Base-by-base conservation (phyloP, 2,888 invertebrate species). In the Sisyra nigra region DNA sequence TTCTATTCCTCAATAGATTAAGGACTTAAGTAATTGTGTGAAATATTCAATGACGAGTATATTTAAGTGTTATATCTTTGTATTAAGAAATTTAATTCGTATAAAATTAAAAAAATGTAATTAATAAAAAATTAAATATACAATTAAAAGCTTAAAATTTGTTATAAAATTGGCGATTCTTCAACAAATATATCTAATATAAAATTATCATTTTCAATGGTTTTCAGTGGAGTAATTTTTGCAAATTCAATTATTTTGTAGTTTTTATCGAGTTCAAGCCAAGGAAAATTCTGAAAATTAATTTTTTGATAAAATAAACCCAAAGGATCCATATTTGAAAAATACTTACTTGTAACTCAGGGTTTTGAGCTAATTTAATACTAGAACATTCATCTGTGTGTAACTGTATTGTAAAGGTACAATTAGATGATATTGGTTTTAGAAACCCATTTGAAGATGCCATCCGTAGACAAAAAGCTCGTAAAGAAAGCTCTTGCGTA, bases 351-450 rank as follows among this genome's bases (percentile, higher is more conserved):
- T 65, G 60, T 51, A 67, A 67, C 35, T 62, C 57, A 35, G 71
- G 63, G 55, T 72, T 69, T 49, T 67, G 67, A 46, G 66, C 66
- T 42, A 76, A 59, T 15, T 65, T 58, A 18, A 73, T 57, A 41
- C 69, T 69, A 7, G 71, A 66, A n/a, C 70, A 68, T 54, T 74
- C 74, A 49, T 69, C 69, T 11, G 75, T 73, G 48, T 72, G 65
- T 40, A 79, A 57, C 46, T 68, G 65, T 45, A 80, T 69, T n/a
- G 64, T 62, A 55, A 80, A 80, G 48, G 69, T 71, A 40, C 66
- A 56, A 46, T 72, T 67, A 40, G 68, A 64, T 5, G 74, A 68
- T 38, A 73, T 51, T 43, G 63, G 56, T 41, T 65, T 59, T 30
- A 75, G 62, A 48, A 67, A 68, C 29, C 60, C 54, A 44, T 61